Conservation (phyloP, 2,113 vertebrate genomes). For the Phalacrocorax aristotelis region DNA sequence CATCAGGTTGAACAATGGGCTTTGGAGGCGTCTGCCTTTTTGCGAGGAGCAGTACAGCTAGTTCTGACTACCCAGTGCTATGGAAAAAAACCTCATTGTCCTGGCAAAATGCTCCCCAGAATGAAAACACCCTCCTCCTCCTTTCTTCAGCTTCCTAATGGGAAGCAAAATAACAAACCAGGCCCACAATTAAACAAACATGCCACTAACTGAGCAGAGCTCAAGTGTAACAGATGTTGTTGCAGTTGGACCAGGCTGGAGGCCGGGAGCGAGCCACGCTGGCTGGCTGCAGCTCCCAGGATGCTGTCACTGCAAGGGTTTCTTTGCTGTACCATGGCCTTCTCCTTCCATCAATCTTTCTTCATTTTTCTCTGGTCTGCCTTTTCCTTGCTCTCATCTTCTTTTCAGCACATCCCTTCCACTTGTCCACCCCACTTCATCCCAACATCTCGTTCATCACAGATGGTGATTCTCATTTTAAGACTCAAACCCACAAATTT, state of each 20-base stretch:
- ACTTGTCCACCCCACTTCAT: background rate
- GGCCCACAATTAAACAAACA: conserved; percentile 76
- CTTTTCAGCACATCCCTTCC: too few relatives aligned
- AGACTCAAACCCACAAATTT: background rate
- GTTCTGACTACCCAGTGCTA: conserved; percentile 67
- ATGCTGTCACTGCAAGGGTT: background rate
- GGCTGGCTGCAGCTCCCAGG: background rate
- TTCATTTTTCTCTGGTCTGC: background rate
- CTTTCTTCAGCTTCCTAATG: conserved; percentile 75
- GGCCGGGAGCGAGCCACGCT: background rate
- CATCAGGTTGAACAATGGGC: conserved; percentile 75
- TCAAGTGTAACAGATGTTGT: conserved; percentile 74
- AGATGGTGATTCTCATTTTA: background rate
- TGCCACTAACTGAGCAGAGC: conserved; percentile 55
- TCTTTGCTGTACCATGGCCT: background rate
- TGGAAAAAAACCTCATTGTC: conserved; percentile 68
- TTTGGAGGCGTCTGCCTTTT: conserved; percentile 69
- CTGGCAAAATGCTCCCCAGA: conserved; percentile 63
- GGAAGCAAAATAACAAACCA: conserved; percentile 73
- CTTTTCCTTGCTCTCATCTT: background rate
- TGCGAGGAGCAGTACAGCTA: conserved; percentile 58
- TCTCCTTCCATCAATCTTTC: background rate
- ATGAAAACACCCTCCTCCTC: conserved; percentile 71
- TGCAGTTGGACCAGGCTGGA: conserved; percentile 51
- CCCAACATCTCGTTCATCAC: background rate